A percentile compares a stretch with the other conserved stretches of the same genome.
Evolutionary conservation across 2,113 vertebrate species (phyloP).

Genomic region (Polypterus bichir): DNA sequence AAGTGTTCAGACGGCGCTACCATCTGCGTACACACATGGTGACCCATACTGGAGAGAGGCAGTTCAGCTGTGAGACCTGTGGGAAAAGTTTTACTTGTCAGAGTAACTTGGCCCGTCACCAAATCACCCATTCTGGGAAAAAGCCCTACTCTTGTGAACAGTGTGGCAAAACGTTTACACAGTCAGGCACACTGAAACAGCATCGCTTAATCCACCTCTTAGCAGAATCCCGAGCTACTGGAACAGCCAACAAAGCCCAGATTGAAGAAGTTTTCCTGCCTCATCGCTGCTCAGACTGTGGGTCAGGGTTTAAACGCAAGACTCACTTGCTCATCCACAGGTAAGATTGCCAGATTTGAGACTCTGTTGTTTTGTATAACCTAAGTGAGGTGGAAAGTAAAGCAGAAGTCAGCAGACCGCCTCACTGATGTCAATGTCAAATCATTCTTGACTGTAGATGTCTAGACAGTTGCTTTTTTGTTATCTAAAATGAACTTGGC

Average conservation of each 20-base stretch:
- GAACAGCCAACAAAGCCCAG: not conserved
- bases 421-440: too few species aligned
- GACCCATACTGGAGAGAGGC: conserved; percentile 75
- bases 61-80: conserved; percentile 73
- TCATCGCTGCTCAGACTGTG: conserved; percentile 43
- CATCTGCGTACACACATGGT: conserved; percentile 78
- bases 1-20: conserved; percentile 73
- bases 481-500: too few species aligned
- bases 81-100: conserved; percentile 74
- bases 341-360: conserved; percentile 6
- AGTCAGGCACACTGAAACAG: conserved; percentile 70
- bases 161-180: conserved; percentile 55
- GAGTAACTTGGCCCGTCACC: conserved; percentile 75
- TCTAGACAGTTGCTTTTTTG: too few species aligned
- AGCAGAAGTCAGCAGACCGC: too few species aligned
- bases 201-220: conserved; percentile 58
- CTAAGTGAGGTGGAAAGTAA: too few species aligned
- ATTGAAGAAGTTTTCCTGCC: conserved; percentile 4
- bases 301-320: conserved; percentile 43
- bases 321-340: conserved; percentile 48
- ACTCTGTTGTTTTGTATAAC: too few species aligned
- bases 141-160: conserved; percentile 59
- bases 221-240: not conserved
- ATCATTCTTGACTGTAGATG: too few species aligned
- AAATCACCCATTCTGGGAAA: conserved; percentile 63